phyloP scores from a whole-genome alignment of 2,113 vertebrate genomes.

The Heterochromis multidens region DNA sequence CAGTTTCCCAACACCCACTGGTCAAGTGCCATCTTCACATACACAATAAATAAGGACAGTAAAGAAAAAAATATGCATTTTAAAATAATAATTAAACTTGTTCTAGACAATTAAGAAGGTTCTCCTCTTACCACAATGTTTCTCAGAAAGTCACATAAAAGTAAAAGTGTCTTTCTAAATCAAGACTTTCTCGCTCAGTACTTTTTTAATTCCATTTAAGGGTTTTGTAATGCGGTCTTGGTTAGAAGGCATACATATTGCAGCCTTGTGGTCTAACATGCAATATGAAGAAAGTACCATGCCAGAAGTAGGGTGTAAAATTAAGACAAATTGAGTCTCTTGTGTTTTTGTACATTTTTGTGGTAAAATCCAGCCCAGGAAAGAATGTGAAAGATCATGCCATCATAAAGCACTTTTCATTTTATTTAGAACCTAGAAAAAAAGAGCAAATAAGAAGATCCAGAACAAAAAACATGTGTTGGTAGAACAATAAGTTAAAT shows the following conservation, averaged over 20 bases:
- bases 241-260: neutral
- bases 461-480: constrained; percentile 25
- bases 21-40: no score
- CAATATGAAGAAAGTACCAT: neutral
- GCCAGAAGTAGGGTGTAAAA: constrained; percentile 3
- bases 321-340: neutral
- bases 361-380: neutral
- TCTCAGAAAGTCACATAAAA: neutral
- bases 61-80: neutral
- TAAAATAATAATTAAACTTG: neutral
- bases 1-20: no score
- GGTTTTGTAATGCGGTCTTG: constrained; percentile 5
- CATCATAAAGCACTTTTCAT: constrained; percentile 24
- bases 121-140: neutral
- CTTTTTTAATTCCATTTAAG: constrained; percentile 1
- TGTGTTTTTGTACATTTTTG: neutral
- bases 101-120: neutral
- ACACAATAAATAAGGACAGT: no score
- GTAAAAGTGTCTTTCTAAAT: neutral
- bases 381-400: constrained; percentile 6
- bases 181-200: neutral
- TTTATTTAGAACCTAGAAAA: constrained; percentile 63
- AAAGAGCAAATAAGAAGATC: constrained; percentile 30
- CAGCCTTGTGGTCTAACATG: neutral
- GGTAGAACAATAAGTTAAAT: constrained; percentile 74